Conservation (phyloP, 2,113 vertebrate genomes). For the Tetrax tetrax region DNA sequence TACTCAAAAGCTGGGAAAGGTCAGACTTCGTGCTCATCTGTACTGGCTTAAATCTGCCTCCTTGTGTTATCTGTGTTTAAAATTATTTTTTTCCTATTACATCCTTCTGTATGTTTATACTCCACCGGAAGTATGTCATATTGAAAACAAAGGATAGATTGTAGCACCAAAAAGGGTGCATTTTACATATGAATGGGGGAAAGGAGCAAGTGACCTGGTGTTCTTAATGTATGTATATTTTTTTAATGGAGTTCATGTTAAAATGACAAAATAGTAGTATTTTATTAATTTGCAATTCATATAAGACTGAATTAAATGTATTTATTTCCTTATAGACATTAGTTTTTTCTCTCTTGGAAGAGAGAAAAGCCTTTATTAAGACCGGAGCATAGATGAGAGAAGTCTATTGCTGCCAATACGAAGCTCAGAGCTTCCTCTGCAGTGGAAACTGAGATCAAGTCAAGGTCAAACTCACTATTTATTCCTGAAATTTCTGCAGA, state of each 20-base stretch:
- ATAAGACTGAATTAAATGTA: neutral
- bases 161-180: neutral
- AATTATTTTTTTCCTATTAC: fast-evolving
- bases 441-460: conserved; percentile 45
- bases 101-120: neutral
- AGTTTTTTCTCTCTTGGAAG: neutral
- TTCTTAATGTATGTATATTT: neutral
- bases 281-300: neutral
- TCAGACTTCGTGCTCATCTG: neutral
- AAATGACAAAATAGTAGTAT: neutral
- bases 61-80: neutral
- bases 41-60: neutral
- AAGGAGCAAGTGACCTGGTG: neutral
- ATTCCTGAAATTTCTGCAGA: conserved; percentile 67
- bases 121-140: neutral
- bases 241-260: neutral
- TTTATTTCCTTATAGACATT: neutral
- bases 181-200: too few species aligned
- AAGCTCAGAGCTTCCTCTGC: conserved; percentile 56
- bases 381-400: neutral
- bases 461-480: conserved; percentile 61
- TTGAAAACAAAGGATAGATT: neutral
- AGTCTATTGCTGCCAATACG: neutral
- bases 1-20: neutral
- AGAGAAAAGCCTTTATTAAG: neutral